Percentiles rank a stretch among this genome's conserved stretches.
Evolutionary conservation across 2,113 vertebrate species (phyloP).

Genomic region (Nothocercus nigrocapillus): DNA sequence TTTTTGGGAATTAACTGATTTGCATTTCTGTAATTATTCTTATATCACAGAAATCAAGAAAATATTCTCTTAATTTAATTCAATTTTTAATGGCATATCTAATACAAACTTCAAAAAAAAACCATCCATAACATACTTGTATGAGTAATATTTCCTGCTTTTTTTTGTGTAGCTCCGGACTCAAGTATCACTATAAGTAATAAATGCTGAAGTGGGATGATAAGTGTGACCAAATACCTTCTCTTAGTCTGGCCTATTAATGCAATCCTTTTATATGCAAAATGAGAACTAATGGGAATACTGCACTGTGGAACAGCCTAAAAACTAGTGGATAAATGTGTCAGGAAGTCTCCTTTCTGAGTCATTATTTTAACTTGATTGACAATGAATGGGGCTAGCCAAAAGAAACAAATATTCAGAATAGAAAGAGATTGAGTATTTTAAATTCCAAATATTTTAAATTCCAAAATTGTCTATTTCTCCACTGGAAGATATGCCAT

Average conservation of each 20-base stretch:
- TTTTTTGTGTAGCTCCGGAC: background rate
- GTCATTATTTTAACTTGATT: background rate
- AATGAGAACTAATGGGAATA: slow-evolving; percentile 4
- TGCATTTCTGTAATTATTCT: background rate
- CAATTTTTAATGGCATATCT: background rate
- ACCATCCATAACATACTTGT: background rate
- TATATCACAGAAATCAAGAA: background rate
- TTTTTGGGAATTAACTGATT: background rate
- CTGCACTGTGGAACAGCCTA: background rate
- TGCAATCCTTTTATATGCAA: background rate
- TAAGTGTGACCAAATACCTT: slow-evolving; percentile 23
- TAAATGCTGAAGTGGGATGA: slow-evolving; percentile 3
- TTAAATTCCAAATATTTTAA: background rate
- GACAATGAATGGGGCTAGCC: background rate
- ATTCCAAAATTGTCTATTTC: background rate
- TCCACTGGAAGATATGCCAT: background rate
- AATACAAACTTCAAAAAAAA: background rate
- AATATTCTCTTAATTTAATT: background rate
- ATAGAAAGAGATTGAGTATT: background rate
- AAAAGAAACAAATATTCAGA: background rate
- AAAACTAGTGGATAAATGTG: background rate
- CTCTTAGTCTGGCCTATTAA: slow-evolving; percentile 14
- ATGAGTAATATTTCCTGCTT: background rate
- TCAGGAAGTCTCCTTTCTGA: background rate
- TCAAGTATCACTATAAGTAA: slow-evolving; percentile 4